Conservation (phyloP, 1,140 invertebrate species). For the Ceratitis capitata region DNA sequence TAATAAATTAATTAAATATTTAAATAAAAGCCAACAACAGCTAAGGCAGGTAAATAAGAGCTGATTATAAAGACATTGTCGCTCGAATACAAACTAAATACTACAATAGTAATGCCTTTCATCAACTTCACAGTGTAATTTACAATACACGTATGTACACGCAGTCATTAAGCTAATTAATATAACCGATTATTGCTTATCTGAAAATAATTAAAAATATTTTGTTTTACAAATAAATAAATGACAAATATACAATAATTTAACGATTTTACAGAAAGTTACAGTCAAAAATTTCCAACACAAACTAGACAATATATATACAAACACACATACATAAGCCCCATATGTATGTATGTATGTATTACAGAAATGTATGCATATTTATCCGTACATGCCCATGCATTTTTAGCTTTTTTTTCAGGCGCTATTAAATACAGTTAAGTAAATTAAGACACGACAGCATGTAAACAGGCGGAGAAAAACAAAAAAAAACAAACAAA, state of each 20-base stretch:
- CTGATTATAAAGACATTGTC: too few species aligned
- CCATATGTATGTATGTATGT: not conserved
- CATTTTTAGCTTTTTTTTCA: not conserved
- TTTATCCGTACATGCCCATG: not conserved
- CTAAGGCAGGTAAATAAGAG: too few species aligned
- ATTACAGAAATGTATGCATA: not conserved
- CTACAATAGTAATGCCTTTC: too few species aligned
- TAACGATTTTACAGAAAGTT: not conserved
- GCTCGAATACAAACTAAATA: too few species aligned
- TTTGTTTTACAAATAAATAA: not conserved
- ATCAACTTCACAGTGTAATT: too few species aligned
- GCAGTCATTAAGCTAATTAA: not conserved
- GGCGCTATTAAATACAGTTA: not conserved
- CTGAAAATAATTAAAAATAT: constrained; percentile 4
- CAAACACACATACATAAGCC: too few species aligned
- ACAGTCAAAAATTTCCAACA: not conserved
- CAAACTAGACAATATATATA: not conserved
- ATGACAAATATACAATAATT: not conserved
- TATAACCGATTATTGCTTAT: not conserved
- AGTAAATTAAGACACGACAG: constrained; percentile 15
- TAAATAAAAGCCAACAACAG: too few species aligned
- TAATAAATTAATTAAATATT: too few species aligned
- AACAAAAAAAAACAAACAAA: too few species aligned
- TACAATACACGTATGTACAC: too few species aligned
- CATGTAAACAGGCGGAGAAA: not conserved